Base-by-base conservation (phyloP, 2,797 vertebrate species). In the Pteropus rufus region DNA sequence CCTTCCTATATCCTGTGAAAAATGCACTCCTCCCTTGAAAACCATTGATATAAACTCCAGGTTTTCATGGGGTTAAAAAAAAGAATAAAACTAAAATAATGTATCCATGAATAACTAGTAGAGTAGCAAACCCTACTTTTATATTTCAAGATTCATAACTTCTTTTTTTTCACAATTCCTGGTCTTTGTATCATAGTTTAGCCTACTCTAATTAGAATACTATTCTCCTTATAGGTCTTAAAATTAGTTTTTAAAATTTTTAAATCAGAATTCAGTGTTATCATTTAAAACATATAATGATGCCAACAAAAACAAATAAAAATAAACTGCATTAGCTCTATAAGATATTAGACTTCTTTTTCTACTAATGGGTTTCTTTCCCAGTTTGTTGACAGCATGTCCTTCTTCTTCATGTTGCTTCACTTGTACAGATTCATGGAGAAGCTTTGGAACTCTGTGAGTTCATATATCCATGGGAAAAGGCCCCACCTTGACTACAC, bases 191-290 rank as follows among this genome's bases (percentile, higher is more conserved):
- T 87, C 34, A 8, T 23, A 89, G 49, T 83, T 62, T 64, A 67
- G 18, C 31, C 31, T 92, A 79, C 70, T 96, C 64, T 64, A 56
- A 46, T 79, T 73, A 49, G 56, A 86, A 75, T 21, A 46, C 7
- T 56, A 79, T 58, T 88, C 23, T 87, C 44, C 34, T 81, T 39
- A 4, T 64, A 79, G 15, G 31, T 31, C 72, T 95, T 88, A 69
- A 56, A 96, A 85, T 93, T 31, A 95, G 44, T 88, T 92, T 36
- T 0, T 75, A 88, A 54, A 12, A 39, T 60, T 87, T 46, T 56
- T 19, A 46, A 93, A 80, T 87, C 70, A 95, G 14, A 93, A 79
- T 89, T 91, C 95, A 95, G 39, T 91, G 64, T 91, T 76, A 56
- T 39, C 67, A 56, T 15, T 94, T 93, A 86, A 77, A 79, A 54